A percentile compares a stretch with the other conserved stretches of the same genome.
These are phyloP conservation scores for Atrichornis clamosus DNA, from an alignment of 2,113 vertebrate genomes.

Conservation along the genomic window DNA sequence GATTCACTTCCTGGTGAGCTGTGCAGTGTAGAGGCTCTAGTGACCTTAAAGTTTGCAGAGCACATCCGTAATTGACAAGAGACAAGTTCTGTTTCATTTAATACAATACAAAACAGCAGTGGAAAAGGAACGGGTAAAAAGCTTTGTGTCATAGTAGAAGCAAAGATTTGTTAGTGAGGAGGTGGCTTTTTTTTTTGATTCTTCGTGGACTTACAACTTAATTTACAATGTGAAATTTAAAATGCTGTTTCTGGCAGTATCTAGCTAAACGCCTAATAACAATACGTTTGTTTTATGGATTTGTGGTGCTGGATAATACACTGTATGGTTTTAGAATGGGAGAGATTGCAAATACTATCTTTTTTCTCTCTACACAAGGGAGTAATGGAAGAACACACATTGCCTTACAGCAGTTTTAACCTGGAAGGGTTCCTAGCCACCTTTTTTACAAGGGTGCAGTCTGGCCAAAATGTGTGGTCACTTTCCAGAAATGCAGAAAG, in stretches of 20 bases:
- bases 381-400: background rate
- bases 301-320: background rate
- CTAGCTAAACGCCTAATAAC: background rate
- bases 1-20: background rate
- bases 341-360: background rate
- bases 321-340: background rate
- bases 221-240: background rate
- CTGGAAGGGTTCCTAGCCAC: background rate
- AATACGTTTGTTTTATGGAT: background rate
- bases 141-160: background rate
- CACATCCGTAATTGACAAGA: background rate
- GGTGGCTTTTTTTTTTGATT: background rate
- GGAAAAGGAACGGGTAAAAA: background rate
- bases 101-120: background rate
- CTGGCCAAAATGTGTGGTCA: background rate
- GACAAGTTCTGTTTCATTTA: background rate
- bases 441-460: background rate
- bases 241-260: background rate
- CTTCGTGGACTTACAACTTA: background rate
- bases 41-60: background rate
- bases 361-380: background rate
- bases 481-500: background rate
- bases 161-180: background rate
- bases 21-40: background rate
- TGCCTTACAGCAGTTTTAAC: background rate